phyloP scores from a whole-genome alignment of 2,113 vertebrate species.

The Nycticryphes semicollaris region DNA sequence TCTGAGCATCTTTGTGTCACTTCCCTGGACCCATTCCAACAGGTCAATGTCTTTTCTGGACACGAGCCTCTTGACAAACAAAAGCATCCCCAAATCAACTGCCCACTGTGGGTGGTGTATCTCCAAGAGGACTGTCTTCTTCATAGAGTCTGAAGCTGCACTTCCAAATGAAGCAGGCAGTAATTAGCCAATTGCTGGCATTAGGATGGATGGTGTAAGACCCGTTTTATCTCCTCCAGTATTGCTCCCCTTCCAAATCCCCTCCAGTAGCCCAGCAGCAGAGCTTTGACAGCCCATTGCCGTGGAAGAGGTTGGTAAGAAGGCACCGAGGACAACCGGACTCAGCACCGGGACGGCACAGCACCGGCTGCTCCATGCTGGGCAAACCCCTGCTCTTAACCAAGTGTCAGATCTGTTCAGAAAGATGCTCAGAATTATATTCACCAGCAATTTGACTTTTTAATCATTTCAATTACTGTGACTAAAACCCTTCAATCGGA shows the following conservation, averaged over 20 bases:
- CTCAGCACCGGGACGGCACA: rapidly evolving
- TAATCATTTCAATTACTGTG: slow-evolving; percentile 70
- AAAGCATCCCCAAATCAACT: background rate
- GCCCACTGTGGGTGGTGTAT: background rate
- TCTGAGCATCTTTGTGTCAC: no score
- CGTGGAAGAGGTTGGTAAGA: background rate
- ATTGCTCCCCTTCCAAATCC: background rate
- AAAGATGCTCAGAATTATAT: slow-evolving; percentile 34
- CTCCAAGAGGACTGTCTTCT: background rate
- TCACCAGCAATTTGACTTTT: slow-evolving; percentile 58
- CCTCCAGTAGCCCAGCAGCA: background rate
- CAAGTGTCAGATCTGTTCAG: background rate
- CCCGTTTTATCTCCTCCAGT: background rate
- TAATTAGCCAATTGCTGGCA: background rate
- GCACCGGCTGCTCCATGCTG: rapidly evolving
- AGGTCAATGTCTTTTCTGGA: no score
- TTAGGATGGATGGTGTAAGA: background rate
- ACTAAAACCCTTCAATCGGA: slow-evolving; percentile 60
- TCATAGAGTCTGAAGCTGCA: background rate
- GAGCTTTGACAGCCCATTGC: background rate
- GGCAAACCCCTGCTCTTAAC: background rate
- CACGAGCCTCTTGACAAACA: background rate
- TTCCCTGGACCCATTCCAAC: no score
- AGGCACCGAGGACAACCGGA: background rate
- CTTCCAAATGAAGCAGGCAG: background rate